Conservation (phyloP, 2,113 vertebrate species). For the Nothocercus julius region DNA sequence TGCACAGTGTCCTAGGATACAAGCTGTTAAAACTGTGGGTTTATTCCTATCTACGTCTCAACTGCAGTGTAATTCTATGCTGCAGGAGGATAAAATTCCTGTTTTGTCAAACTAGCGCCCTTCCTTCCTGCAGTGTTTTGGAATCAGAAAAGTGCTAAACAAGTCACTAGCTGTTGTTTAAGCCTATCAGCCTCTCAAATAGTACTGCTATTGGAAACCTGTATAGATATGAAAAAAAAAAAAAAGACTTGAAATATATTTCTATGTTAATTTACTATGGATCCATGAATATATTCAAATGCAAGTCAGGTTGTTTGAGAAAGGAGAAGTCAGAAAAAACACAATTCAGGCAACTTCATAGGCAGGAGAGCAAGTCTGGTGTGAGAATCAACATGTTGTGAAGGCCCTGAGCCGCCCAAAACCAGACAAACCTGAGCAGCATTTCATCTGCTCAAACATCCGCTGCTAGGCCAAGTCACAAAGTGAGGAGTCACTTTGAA, state of each 20-base stretch:
- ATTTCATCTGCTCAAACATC: neutral
- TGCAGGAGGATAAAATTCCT: neutral
- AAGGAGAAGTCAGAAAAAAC: neutral
- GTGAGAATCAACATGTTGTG: rapidly evolving
- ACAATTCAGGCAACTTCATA: neutral
- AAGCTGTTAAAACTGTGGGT: neutral
- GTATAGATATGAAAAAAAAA: neutral
- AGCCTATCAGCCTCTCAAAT: neutral
- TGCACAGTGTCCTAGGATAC: neutral
- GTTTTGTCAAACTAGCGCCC: neutral
- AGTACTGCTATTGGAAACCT: neutral
- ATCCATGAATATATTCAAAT: neutral
- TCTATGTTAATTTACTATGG: neutral
- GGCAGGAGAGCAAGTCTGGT: neutral
- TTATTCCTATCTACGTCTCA: neutral
- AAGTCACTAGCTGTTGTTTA: neutral
- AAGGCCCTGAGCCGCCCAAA: neutral
- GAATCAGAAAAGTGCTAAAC: neutral
- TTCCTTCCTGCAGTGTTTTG: neutral
- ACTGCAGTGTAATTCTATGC: neutral
- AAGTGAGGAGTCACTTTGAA: neutral
- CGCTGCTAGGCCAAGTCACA: neutral
- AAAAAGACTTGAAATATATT: neutral
- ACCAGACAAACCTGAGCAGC: neutral
- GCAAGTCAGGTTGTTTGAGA: neutral